Percentiles rank a stretch among this genome's conserved stretches.
Evolutionary conservation across 2,888 invertebrate species (phyloP).

Genomic region (Drosophila neonasuta): DNA sequence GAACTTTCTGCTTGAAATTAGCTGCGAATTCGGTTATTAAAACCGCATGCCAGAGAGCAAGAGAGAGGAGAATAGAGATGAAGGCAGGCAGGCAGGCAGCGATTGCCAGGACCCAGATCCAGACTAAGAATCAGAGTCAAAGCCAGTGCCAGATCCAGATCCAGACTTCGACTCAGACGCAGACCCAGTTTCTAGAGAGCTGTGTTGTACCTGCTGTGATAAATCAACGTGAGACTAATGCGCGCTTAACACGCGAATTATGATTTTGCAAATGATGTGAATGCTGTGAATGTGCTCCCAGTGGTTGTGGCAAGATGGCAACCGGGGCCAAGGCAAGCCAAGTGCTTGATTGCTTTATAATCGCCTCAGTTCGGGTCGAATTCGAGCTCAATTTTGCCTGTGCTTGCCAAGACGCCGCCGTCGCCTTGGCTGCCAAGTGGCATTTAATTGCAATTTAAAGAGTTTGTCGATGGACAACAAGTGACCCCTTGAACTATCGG

Average conservation of each 20-base stretch:
- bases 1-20: constrained; percentile 62
- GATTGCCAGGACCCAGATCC: constrained; percentile 21
- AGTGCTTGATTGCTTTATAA: constrained; percentile 73
- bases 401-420: constrained; percentile 3
- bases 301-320: constrained; percentile 16
- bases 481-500: constrained; percentile 68
- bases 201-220: constrained; percentile 73
- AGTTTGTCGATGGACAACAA: constrained; percentile 40
- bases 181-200: constrained; percentile 67
- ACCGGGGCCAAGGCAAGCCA: constrained; percentile 1
- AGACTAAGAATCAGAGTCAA: constrained; percentile 36
- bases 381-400: neutral
- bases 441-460: constrained; percentile 75
- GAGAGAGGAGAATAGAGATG: neutral
- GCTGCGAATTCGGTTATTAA: constrained; percentile 74
- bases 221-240: constrained; percentile 81
- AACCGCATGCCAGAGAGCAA: constrained; percentile 38
- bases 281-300: constrained; percentile 20
- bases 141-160: constrained; percentile 25
- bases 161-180: constrained; percentile 45
- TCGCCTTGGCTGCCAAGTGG: constrained; percentile 30
- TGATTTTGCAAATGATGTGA: constrained; percentile 78
- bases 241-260: constrained; percentile 80
- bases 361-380: constrained; percentile 40
- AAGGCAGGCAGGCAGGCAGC: neutral